Base-by-base conservation (phyloP, 2,888 invertebrate genomes). In the Melolontha melolontha region DNA sequence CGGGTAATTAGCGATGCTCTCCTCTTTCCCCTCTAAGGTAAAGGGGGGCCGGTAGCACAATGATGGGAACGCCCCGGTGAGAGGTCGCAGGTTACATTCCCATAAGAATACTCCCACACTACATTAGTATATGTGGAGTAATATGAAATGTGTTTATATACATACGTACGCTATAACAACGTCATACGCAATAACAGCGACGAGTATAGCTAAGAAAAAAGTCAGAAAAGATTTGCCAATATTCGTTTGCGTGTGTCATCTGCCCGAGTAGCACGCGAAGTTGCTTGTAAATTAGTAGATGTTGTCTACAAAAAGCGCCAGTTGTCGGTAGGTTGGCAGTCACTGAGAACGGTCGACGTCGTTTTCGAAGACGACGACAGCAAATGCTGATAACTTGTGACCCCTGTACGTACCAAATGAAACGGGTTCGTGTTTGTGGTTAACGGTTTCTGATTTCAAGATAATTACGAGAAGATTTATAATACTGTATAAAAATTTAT, bases 71-170 rank as follows among this genome's bases (percentile, higher is more conserved):
- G 82, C 82, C 82, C 80, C 77, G 81, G 81, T 81, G 79, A 81
- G 80, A 81, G 82, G 82, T 82, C 81, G 81, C 78, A 76, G 83
- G 82, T 83, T 82, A 82, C 76, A 79, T 83, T 83, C 83, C 82
- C 83, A 83, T 81, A 82, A 82, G 83, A 83, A 83, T 81, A 82
- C 80, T 83, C 82, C 82, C 82, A 83, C 82, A 83, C 80, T 74
- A 82, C 79, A 81, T 81, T 80, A 79, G 76, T 70, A 66, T 71
- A 73, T 68, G 71, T 72, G 72, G 72, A 71, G 72, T 72, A 74
- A 72, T 71, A 67, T 66, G 66, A 47, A 62, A 47, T 62, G 47
- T 47, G 12, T 62, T 62, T 62, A 62, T 47, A 47, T 34, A 47
- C 47, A 17, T 17, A 39, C 11, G 8, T 12, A 29, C 51, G 22